phyloP scores from a whole-genome alignment of 2,113 vertebrate genomes.

The Amblyopsis rosae region DNA sequence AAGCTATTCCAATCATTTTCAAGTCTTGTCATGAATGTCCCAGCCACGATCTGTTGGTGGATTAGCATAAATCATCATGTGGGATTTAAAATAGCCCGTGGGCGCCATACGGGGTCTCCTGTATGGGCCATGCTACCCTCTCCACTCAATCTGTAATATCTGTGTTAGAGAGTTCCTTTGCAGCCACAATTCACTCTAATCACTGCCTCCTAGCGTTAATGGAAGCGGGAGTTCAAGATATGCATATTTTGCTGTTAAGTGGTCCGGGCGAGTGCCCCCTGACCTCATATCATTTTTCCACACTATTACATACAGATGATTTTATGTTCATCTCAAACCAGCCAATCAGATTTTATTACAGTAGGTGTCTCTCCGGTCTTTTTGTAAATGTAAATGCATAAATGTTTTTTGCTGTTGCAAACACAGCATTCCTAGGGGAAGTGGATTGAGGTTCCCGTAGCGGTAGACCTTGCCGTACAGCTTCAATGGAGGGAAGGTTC shows the following conservation, averaged over 20 bases:
- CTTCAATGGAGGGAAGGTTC: constrained; percentile 20
- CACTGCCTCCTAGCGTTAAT: constrained; percentile 46
- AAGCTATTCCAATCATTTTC: constrained; percentile 37
- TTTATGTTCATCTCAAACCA: constrained; percentile 30
- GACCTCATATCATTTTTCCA: constrained; percentile 37
- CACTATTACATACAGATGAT: constrained; percentile 32
- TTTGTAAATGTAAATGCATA: not conserved
- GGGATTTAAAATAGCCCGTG: constrained; percentile 45
- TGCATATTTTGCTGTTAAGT: constrained; percentile 40
- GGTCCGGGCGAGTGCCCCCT: constrained; percentile 29
- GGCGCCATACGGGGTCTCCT: constrained; percentile 2
- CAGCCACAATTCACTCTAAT: constrained; percentile 57
- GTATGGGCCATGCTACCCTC: constrained; percentile 40
- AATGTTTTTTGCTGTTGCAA: constrained; percentile 7
- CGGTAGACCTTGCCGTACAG: not conserved
- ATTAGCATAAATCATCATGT: constrained; percentile 43
- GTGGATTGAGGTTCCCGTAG: no score
- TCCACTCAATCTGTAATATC: constrained; percentile 24
- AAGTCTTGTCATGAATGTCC: constrained; percentile 24
- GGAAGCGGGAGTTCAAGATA: constrained; percentile 27
- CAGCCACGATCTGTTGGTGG: constrained; percentile 17
- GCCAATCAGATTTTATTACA: constrained; percentile 2
- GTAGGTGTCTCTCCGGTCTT: not conserved
- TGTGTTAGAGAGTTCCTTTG: constrained; percentile 27
- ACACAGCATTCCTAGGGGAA: not conserved